Percentiles rank a stretch among this genome's conserved stretches.
phyloP scores from a whole-genome alignment of 2,797 vertebrate genomes.

The Prionace glauca region DNA sequence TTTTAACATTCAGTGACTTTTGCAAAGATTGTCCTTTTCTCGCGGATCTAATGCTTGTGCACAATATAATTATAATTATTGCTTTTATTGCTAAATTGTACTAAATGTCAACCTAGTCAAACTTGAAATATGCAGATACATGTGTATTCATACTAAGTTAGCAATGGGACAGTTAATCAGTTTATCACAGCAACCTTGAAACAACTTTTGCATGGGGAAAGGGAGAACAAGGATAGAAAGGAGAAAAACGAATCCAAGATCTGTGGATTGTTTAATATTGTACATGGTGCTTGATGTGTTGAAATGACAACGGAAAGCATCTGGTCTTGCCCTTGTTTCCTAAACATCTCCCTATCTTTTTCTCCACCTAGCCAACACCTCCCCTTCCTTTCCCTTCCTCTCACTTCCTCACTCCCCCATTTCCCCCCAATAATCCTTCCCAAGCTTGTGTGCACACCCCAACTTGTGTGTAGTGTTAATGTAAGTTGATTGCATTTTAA shows the following conservation, averaged over 20 bases:
- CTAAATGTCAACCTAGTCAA: conserved; percentile 8
- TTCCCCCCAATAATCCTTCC: too few relatives aligned
- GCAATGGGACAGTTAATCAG: not conserved
- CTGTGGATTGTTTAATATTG: not conserved
- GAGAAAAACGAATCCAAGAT: not conserved
- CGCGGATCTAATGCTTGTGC: too few relatives aligned
- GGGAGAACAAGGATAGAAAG: not conserved
- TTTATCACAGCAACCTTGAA: not conserved
- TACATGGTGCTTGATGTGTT: not conserved
- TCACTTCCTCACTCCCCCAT: too few relatives aligned
- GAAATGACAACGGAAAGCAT: too few relatives aligned
- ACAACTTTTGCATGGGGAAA: conserved; percentile 5
- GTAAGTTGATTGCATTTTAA: not conserved
- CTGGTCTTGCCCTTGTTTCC: not conserved
- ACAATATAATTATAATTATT: not conserved
- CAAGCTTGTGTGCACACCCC: too few relatives aligned
- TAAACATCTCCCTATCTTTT: not conserved
- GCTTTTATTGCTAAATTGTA: not conserved
- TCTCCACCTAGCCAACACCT: too few relatives aligned
- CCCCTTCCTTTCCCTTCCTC: not conserved
- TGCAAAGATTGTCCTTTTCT: not conserved
- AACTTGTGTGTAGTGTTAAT: not conserved
- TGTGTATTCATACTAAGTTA: not conserved
- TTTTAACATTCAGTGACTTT: not conserved
- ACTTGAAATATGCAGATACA: not conserved